Evolutionary conservation across 2,888 invertebrate genomes (phyloP).

Genomic region (Oscheius sp.): DNA sequence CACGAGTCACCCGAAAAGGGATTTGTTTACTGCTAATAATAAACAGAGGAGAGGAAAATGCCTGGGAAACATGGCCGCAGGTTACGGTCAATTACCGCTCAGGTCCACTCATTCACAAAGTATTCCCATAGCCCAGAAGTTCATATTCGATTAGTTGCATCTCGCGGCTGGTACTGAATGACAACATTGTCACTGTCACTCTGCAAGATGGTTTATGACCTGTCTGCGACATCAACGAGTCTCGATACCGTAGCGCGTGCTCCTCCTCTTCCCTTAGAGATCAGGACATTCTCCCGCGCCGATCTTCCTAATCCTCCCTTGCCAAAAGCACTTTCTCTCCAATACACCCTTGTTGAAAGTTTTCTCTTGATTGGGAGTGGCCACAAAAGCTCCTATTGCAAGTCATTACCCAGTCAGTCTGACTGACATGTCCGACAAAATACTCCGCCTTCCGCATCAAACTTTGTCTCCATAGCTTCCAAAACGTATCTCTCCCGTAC

Average conservation of each 20-base stretch:
- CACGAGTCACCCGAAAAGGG: no score
- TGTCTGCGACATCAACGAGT: not conserved
- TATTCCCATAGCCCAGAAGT: no score
- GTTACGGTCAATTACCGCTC: no score
- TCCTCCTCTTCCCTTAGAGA: not conserved
- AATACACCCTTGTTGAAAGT: slow-evolving; percentile 2
- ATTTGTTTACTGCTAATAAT: no score
- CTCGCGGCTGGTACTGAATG: slow-evolving; percentile 8
- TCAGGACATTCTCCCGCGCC: not conserved
- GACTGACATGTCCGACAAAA: slow-evolving; percentile 37
- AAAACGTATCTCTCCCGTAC: not conserved
- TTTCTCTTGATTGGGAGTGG: slow-evolving; percentile 10
- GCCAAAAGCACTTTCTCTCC: slow-evolving; percentile 7
- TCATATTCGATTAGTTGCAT: no score
- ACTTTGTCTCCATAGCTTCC: slow-evolving; percentile 10
- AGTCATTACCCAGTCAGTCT: slow-evolving; percentile 37
- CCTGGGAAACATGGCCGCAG: no score
- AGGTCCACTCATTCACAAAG: no score
- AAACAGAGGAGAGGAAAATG: no score
- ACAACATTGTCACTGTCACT: slow-evolving; percentile 9
- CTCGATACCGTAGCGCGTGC: no score
- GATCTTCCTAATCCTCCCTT: slow-evolving; percentile 14
- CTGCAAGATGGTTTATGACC: slow-evolving; percentile 17
- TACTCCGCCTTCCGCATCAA: slow-evolving; percentile 34
- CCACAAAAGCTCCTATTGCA: slow-evolving; percentile 33